These are phyloP conservation scores for Muscicapa adusta DNA, from an alignment of 2,113 vertebrate species.

Conservation along the genomic window DNA sequence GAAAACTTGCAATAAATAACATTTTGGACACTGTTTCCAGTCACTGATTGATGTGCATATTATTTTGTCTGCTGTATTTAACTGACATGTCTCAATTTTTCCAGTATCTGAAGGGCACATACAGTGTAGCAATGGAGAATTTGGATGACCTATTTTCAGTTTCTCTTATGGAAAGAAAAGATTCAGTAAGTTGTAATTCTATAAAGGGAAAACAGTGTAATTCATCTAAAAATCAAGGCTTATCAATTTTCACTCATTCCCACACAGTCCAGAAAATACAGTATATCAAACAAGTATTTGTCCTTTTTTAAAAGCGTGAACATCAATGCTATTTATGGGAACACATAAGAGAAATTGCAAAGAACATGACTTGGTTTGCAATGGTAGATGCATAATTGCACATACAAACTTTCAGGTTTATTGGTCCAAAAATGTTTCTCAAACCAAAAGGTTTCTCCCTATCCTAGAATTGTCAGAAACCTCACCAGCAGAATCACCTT, in stretches of 20 bases:
- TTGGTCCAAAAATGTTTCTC: no score
- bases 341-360: constrained; percentile 14
- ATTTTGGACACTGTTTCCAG: constrained; percentile 57
- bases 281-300: not conserved
- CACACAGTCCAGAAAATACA: not conserved
- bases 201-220: not conserved
- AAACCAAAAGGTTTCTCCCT: not conserved
- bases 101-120: not conserved
- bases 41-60: constrained; percentile 57
- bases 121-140: constrained; percentile 24
- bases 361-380: not conserved
- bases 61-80: constrained; percentile 66
- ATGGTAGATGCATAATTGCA: not conserved
- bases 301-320: fast-evolving
- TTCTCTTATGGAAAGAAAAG: constrained; percentile 24
- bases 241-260: constrained; percentile 4
- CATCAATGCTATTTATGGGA: not conserved
- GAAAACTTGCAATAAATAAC: constrained; percentile 70
- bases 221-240: constrained; percentile 32
- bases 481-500: not conserved
- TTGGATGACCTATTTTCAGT: constrained; percentile 52
- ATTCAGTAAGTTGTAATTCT: not conserved
- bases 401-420: not conserved
- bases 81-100: not conserved
- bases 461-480: not conserved